A percentile compares a stretch with the other conserved stretches of the same genome.
phyloP scores from a whole-genome alignment of 37 sponge, comb jelly and placozoan genomes.

The Hexactinellida sp. region DNA sequence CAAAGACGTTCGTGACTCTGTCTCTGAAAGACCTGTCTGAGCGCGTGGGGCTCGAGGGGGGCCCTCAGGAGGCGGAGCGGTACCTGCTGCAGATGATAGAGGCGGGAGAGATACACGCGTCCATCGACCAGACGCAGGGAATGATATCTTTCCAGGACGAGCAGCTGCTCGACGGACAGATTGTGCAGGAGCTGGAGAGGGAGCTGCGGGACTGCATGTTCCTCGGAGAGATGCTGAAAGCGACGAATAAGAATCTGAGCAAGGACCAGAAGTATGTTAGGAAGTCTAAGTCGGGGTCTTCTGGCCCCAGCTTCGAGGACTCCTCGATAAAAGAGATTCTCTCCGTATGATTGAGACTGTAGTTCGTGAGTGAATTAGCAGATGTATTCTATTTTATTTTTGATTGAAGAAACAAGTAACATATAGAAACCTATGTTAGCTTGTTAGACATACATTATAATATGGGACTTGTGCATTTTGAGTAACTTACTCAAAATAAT shows the following conservation, averaged over 20 bases:
- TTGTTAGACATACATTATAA: no score
- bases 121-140: conserved; percentile 54
- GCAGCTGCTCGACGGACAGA: conserved; percentile 17
- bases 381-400: background rate
- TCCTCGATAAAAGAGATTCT: background rate
- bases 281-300: background rate
- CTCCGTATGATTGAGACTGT: background rate
- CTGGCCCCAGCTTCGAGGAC: background rate
- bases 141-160: conserved; percentile 75
- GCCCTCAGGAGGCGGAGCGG: conserved; percentile 63
- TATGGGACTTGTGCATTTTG: no score
- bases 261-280: background rate
- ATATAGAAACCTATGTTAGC: no score
- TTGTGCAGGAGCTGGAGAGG: background rate
- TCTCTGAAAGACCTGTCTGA: conserved; percentile 57
- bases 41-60: conserved; percentile 31
- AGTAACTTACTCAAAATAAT: no score
- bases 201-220: background rate
- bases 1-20: conserved; percentile 80
- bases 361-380: background rate
- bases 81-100: conserved; percentile 83
- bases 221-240: background rate
- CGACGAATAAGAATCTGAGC: background rate
- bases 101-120: conserved; percentile 68
- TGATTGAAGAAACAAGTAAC: no score